These are phyloP conservation scores for Epinotia bilunana DNA, from an alignment of 2,888 invertebrate species.

Conservation along the genomic window DNA sequence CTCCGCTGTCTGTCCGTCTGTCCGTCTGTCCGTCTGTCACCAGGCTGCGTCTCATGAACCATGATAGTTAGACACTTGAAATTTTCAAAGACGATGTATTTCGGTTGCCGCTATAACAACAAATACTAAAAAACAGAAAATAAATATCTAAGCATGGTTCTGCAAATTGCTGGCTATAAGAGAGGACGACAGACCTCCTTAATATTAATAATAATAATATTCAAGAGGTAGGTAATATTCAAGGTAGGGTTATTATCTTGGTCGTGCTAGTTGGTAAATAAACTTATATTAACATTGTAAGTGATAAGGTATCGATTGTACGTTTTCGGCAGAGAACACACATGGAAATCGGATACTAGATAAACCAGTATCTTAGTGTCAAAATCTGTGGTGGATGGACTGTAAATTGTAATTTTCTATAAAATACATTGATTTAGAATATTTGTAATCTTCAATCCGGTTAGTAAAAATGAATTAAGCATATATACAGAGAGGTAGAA, in stretches of 20 bases:
- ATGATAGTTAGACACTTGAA: too few relatives aligned
- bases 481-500: too few relatives aligned
- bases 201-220: constrained; percentile 32
- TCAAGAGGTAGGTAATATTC: constrained; percentile 38
- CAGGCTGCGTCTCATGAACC: too few relatives aligned
- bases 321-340: neutral
- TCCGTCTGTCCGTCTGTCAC: too few relatives aligned
- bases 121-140: too few relatives aligned
- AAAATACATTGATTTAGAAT: too few relatives aligned
- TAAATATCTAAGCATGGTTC: too few relatives aligned
- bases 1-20: too few relatives aligned
- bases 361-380: neutral
- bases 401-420: neutral
- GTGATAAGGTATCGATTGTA: neutral
- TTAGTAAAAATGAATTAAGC: too few relatives aligned
- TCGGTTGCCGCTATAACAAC: too few relatives aligned
- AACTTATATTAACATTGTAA: neutral
- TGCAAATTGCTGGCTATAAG: neutral
- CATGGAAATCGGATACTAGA: neutral
- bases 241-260: constrained; percentile 26
- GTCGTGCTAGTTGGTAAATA: constrained; percentile 1
- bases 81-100: too few relatives aligned
- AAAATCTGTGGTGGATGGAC: neutral
- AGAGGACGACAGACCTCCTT: neutral
- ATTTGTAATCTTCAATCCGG: too few relatives aligned